A percentile compares a stretch with the other conserved stretches of the same genome.
Conservation (phyloP, 1,140 invertebrate species). For the Sarcophaga bullata region DNA sequence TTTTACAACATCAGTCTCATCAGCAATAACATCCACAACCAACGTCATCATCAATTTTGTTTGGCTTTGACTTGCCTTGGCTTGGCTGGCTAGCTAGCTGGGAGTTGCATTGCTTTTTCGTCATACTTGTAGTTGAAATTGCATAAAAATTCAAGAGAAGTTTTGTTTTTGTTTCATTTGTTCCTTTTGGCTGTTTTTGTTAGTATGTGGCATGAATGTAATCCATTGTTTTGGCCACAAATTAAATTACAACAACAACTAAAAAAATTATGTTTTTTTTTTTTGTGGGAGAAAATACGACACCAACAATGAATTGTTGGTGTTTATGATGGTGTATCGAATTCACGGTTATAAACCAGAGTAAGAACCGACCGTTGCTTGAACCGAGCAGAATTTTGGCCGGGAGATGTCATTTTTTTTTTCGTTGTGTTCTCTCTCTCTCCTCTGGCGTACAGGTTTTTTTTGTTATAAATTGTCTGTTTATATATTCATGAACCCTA, state of each 20-base stretch:
- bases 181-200: not conserved
- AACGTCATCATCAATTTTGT: not conserved
- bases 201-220: not conserved
- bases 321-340: constrained; percentile 24
- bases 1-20: not conserved
- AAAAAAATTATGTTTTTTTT: not conserved
- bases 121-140: too few relatives aligned
- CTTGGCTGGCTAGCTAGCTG: too few relatives aligned
- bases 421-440: not conserved
- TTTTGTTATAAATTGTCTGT: constrained; percentile 11
- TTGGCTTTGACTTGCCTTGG: too few relatives aligned
- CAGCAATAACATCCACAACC: not conserved
- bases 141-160: too few relatives aligned
- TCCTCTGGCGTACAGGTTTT: not conserved
- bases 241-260: not conserved
- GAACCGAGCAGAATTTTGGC: too few relatives aligned
- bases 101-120: too few relatives aligned
- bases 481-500: constrained; percentile 19
- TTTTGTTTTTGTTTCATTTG: too few relatives aligned
- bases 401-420: too few relatives aligned
- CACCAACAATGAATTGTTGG: constrained; percentile 26
- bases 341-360: constrained; percentile 21
- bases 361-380: too few relatives aligned
- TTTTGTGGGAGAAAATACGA: not conserved
- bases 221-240: not conserved